Evolutionary conservation across 2,797 vertebrate genomes (phyloP), one percentile per base, ranked within the genome.

Genomic region (Phalanger gymnotis): DNA sequence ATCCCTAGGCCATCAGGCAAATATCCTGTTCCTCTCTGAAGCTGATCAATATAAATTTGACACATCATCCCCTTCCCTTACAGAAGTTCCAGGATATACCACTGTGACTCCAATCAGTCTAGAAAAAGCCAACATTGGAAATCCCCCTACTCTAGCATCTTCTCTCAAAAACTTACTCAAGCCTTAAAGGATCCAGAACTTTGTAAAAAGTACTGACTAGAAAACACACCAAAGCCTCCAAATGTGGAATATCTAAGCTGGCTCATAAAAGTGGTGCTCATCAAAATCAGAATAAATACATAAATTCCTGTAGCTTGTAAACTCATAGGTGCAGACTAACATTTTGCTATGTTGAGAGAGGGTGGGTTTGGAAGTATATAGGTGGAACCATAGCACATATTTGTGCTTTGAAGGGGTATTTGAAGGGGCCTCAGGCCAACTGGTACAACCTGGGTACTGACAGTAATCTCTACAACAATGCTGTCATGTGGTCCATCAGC

Each of bases 11-110:
- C 56, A 94, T 53, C 66, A 56, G 91, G 53, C 28, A 89, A 92
- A 54, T 51, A 54, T 47, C 5, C 91, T 54, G 52, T 51, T 87
- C 31, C 14, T 91, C 40, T 55, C 2, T 55, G 40, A 55, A 2
- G 10, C 0, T n/a, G 1, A 19, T 2, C 5, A 52, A 73, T 55
- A 53, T 0, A 0, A 30, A 81, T 1, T 53, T 19, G 52, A 91
- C 34, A 73, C 34, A 19, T 73, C 34, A 66, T 1, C 5, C 16
- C 34, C 34, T n/a, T 73, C 34, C 61, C 61, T 73, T 1, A 6
- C 19, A n/a, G 4, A 16, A n/a, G 34, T 73, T 73, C 61, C 61
- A 73, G 61, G 5, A 40, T 73, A 73, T 19, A 19, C 34, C 5
- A n/a, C 34, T 73, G 61, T n/a, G 61, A 19, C 16, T 73, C 61